Conservation (phyloP, 2,888 invertebrate species). For the Caenorhabditis becei region DNA sequence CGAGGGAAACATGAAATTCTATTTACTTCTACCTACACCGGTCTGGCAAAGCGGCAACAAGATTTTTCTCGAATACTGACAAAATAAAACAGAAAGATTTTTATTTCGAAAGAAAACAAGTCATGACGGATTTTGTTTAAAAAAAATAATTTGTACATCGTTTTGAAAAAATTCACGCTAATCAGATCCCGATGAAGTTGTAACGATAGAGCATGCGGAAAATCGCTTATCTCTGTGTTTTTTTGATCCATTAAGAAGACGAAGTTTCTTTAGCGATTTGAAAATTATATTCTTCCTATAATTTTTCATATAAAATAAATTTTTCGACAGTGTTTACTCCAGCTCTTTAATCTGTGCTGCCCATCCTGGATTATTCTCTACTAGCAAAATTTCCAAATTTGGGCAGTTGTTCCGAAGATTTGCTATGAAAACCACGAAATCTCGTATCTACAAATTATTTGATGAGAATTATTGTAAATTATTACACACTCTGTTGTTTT, state of each 20-base stretch:
- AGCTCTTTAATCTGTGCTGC: slow-evolving; percentile 42
- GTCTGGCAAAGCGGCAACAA: too few species aligned
- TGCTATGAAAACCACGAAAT: slow-evolving; percentile 69
- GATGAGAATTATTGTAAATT: neutral
- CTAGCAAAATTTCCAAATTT: slow-evolving; percentile 65
- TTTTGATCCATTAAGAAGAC: neutral
- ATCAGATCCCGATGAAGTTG: slow-evolving; percentile 11
- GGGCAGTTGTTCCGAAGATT: slow-evolving; percentile 70
- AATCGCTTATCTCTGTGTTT: neutral
- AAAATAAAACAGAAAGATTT: neutral
- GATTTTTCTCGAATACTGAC: slow-evolving; percentile 1
- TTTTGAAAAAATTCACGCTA: neutral
- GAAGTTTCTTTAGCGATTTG: neutral
- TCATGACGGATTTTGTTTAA: too few species aligned
- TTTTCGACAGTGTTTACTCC: neutral
- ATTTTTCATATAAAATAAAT: too few species aligned
- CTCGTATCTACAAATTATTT: slow-evolving; percentile 68
- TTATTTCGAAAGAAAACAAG: too few species aligned
- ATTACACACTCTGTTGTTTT: slow-evolving; percentile 67
- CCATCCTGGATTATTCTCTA: slow-evolving; percentile 76
- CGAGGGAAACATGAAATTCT: too few species aligned
- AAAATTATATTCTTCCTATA: too few species aligned
- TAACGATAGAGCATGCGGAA: neutral
- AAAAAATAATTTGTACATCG: slow-evolving; percentile 2
- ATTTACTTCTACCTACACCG: too few species aligned